A percentile compares a stretch with the other conserved stretches of the same genome.
phyloP scores from a whole-genome alignment of 2,888 invertebrate genomes.

The Chironomus tentans region DNA sequence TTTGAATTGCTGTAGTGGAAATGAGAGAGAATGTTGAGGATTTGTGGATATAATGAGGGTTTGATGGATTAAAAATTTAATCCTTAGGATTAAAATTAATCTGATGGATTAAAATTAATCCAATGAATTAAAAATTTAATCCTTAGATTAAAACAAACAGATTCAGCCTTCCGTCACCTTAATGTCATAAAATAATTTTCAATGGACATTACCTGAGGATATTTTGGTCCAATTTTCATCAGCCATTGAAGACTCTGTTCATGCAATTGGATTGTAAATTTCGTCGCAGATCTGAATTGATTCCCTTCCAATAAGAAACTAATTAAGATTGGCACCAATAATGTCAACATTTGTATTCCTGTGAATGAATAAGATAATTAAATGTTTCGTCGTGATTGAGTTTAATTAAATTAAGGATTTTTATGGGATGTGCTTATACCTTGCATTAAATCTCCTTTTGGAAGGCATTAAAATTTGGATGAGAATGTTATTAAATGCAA shows the following conservation, averaged over 20 bases:
- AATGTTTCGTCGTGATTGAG: conserved; percentile 23
- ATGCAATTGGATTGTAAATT: conserved; percentile 64
- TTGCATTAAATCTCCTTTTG: conserved; percentile 52
- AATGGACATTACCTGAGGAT: conserved; percentile 56
- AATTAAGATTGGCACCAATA: conserved; percentile 84
- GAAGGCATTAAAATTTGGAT: conserved; percentile 28
- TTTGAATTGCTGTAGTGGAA: conserved; percentile 66
- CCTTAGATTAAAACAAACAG: too few relatives aligned
- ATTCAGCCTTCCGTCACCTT: too few relatives aligned
- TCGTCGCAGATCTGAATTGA: conserved; percentile 50
- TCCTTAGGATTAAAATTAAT: too few relatives aligned
- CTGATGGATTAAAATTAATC: too few relatives aligned
- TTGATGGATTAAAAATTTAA: too few relatives aligned
- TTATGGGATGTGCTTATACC: conserved; percentile 39
- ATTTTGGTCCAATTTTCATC: conserved; percentile 83
- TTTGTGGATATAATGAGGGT: conserved; percentile 3
- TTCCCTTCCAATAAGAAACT: conserved; percentile 68
- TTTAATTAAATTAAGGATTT: neutral
- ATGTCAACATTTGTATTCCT: conserved; percentile 84
- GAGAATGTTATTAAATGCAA: conserved; percentile 28
- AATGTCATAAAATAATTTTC: too few relatives aligned
- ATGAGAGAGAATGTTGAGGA: conserved; percentile 20
- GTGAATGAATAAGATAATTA: conserved; percentile 35
- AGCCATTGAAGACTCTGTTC: conserved; percentile 84
- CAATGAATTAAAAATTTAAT: too few relatives aligned